Conservation (phyloP, 2,113 vertebrate genomes). For the Cricetomys ansorgei region DNA sequence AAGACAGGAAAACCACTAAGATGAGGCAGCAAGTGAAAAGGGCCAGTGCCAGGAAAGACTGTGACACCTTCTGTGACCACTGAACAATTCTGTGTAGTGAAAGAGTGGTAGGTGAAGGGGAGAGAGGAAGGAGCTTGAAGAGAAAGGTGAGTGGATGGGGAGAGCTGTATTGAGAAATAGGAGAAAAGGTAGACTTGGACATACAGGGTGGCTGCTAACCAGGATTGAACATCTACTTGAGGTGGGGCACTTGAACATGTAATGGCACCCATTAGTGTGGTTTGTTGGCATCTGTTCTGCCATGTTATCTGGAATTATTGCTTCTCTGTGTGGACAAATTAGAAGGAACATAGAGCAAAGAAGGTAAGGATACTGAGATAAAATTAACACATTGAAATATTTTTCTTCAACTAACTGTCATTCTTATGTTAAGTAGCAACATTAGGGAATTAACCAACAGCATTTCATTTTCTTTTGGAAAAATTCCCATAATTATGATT, state of each 20-base stretch:
- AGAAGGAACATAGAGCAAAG: not conserved
- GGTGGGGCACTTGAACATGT: not conserved
- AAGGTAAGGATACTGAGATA: not conserved
- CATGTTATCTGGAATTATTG: not conserved
- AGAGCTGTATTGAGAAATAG: not conserved
- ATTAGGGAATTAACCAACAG: slow-evolving; percentile 67
- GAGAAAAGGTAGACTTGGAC: not conserved
- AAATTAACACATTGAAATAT: slow-evolving; percentile 65
- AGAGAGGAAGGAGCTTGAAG: not conserved
- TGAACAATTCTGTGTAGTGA: not conserved
- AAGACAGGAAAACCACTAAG: not conserved
- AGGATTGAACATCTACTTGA: not conserved
- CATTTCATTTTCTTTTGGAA: slow-evolving; percentile 71
- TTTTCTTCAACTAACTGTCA: slow-evolving; percentile 66
- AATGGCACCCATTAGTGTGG: not conserved
- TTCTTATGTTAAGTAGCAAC: slow-evolving; percentile 71
- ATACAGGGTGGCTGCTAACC: not conserved
- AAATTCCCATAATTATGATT: slow-evolving; percentile 69
- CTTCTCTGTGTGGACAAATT: not conserved
- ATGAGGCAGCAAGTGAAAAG: not conserved
- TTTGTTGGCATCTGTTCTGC: not conserved
- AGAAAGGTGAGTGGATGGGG: not conserved
- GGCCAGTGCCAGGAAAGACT: not conserved
- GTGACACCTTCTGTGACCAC: not conserved
- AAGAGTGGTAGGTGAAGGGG: not conserved